phyloP scores from a whole-genome alignment of 2,888 invertebrate species.

The Syrphus vitripennis region DNA sequence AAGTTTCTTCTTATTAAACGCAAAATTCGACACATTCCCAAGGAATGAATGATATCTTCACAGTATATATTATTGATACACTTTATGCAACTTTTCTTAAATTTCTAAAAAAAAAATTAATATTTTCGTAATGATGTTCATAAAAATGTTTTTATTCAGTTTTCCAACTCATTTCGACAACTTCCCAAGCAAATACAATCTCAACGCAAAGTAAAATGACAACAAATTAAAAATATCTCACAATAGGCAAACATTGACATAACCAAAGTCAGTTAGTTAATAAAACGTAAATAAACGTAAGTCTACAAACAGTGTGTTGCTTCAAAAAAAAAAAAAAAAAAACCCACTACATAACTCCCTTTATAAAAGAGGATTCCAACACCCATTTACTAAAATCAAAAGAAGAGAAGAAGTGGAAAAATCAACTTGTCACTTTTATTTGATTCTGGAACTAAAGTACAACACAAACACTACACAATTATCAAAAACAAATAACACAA shows the following conservation, averaged over 20 bases:
- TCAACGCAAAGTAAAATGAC: neutral
- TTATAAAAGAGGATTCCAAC: neutral
- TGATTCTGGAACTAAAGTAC: constrained; percentile 20
- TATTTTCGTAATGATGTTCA: no score
- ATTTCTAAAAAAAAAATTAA: no score
- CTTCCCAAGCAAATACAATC: neutral
- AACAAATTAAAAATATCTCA: neutral
- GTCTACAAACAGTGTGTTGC: neutral
- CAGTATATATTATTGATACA: no score
- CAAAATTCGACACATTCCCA: no score
- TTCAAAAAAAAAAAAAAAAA: neutral
- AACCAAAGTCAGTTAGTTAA: neutral
- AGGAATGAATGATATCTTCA: neutral
- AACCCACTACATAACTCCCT: neutral
- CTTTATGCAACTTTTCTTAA: no score
- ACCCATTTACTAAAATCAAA: neutral
- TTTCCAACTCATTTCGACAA: neutral
- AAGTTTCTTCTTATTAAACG: no score
- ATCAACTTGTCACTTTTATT: neutral
- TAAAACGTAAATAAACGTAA: no score
- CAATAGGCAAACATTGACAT: neutral
- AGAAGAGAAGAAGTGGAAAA: neutral
- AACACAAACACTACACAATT: constrained; percentile 54
- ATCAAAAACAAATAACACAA: constrained; percentile 62
- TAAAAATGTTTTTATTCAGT: no score